A percentile compares a stretch with the other conserved stretches of the same genome.
Conservation (phyloP, 2,113 vertebrate species). For the Gadus chalcogrammus region DNA sequence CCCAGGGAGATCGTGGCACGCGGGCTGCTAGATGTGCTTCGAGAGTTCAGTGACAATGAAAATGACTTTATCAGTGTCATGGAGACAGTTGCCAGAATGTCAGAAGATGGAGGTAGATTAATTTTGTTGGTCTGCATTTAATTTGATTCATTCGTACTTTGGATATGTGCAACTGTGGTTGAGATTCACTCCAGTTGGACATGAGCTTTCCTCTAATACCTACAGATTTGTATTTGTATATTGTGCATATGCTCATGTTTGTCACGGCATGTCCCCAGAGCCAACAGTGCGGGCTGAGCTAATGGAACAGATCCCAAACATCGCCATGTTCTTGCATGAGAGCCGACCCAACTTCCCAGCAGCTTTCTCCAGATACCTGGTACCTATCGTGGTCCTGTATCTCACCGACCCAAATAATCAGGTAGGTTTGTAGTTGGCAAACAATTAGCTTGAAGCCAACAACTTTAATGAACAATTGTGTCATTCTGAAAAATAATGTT, state of each 20-base stretch:
- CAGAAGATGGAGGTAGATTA: constrained; percentile 86
- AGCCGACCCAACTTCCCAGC: constrained; percentile 81
- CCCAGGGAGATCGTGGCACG: constrained; percentile 86
- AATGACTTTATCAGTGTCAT: constrained; percentile 86
- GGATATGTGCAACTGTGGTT: neutral
- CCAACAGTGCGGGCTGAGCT: constrained; percentile 86
- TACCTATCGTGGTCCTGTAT: constrained; percentile 81
- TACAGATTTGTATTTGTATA: neutral
- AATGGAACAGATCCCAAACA: constrained; percentile 88
- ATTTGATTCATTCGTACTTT: neutral
- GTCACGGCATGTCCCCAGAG: constrained; percentile 67
- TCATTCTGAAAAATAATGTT: too few relatives aligned
- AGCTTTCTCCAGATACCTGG: constrained; percentile 83
- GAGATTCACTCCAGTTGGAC: neutral
- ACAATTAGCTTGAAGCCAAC: too few relatives aligned
- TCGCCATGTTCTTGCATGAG: constrained; percentile 86
- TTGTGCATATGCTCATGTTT: neutral
- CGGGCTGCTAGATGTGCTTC: constrained; percentile 82
- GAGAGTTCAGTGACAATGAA: constrained; percentile 85
- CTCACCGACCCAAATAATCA: constrained; percentile 87
- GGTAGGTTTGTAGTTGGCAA: constrained; percentile 59
- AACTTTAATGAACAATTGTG: too few relatives aligned
- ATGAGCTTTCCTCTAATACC: neutral
- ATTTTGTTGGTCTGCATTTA: constrained; percentile 19
- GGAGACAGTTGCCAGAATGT: constrained; percentile 84